Conservation (phyloP, 2,797 vertebrate species). For the Sebastes minor region DNA sequence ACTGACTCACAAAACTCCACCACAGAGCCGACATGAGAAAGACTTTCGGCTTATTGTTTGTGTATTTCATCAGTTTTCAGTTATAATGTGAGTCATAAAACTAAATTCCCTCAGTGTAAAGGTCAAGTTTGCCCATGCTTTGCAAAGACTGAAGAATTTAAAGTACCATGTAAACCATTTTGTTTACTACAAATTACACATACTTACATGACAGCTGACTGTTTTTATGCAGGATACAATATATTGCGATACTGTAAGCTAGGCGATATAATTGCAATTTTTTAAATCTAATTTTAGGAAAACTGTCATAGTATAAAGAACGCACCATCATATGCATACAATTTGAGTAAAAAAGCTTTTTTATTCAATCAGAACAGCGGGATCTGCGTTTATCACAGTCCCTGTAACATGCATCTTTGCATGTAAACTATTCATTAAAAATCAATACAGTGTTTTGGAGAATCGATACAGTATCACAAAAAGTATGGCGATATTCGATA, state of each 20-base stretch:
- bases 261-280: background rate
- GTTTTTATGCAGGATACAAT: no score
- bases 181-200: background rate
- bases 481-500: no score
- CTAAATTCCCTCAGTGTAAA: slow-evolving; percentile 3
- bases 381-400: no score
- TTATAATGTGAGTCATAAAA: slow-evolving; percentile 5
- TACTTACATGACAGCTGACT: background rate
- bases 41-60: background rate
- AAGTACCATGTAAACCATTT: background rate
- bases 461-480: no score
- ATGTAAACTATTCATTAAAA: no score
- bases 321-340: no score
- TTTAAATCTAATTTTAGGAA: background rate
- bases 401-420: no score
- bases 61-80: slow-evolving; percentile 6
- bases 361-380: no score
- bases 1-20: slow-evolving; percentile 20
- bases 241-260: background rate
- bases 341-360: no score
- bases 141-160: background rate
- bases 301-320: background rate
- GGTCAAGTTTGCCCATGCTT: background rate
- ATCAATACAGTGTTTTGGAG: no score
- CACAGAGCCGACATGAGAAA: background rate